phyloP scores from a whole-genome alignment of 2,888 invertebrate species.

The Drosophila neotestacea region DNA sequence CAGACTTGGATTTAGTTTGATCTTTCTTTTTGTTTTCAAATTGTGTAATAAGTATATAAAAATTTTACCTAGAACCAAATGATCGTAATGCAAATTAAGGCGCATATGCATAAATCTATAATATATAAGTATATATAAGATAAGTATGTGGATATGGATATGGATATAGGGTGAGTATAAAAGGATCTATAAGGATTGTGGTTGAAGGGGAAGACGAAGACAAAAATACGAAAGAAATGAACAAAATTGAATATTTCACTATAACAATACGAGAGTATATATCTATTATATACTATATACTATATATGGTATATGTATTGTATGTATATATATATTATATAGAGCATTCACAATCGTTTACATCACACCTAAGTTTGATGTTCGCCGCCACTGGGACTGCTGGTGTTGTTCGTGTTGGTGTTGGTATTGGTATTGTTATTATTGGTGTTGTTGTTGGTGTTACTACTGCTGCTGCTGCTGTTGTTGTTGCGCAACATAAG shows the following conservation, averaged over 20 bases:
- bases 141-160: conserved; percentile 24
- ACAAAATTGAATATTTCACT: conserved; percentile 35
- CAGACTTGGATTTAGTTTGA: conserved; percentile 55
- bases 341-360: conserved; percentile 77
- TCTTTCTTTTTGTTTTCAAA: neutral
- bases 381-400: conserved; percentile 70
- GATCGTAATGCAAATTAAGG: conserved; percentile 59
- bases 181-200: conserved; percentile 11
- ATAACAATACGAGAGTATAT: conserved; percentile 36
- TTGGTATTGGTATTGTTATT: conserved; percentile 32
- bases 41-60: conserved; percentile 29
- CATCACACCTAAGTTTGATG: conserved; percentile 71
- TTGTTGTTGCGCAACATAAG: conserved; percentile 82
- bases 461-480: conserved; percentile 42
- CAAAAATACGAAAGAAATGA: conserved; percentile 38
- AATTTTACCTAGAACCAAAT: conserved; percentile 56
- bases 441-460: conserved; percentile 27
- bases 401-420: conserved; percentile 32
- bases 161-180: conserved; percentile 34
- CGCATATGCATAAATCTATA: conserved; percentile 31
- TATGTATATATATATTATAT: conserved; percentile 35
- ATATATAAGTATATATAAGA: conserved; percentile 14
- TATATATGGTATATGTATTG: conserved; percentile 3
- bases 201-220: conserved; percentile 19
- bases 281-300: conserved; percentile 32